phyloP scores from a whole-genome alignment of 2,113 vertebrate genomes.

The Macroglossus sobrinus region DNA sequence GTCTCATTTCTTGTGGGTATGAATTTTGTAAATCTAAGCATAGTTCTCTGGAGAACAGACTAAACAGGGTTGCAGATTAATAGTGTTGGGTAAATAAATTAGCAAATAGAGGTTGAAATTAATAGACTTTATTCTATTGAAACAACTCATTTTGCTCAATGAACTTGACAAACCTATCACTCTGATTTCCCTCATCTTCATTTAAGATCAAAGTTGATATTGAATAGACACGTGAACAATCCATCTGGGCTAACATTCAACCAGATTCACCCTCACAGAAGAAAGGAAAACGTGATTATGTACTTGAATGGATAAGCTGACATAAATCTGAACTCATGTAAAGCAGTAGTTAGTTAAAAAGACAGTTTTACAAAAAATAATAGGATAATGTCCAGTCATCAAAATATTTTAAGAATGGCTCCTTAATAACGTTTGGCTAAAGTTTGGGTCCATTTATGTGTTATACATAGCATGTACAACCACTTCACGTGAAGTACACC shows the following conservation, averaged over 20 bases:
- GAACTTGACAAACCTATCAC: neutral
- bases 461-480: neutral
- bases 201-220: neutral
- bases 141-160: neutral
- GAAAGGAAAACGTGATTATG: neutral
- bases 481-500: neutral
- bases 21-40: neutral
- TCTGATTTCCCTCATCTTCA: neutral
- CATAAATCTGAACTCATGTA: neutral
- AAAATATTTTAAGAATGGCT: neutral
- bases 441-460: neutral
- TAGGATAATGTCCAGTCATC: neutral
- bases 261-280: neutral
- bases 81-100: neutral
- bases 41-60: neutral
- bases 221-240: neutral
- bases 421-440: neutral
- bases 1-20: neutral
- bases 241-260: neutral
- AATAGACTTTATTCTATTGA: neutral
- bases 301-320: neutral
- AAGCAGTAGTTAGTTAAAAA: neutral
- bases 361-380: neutral
- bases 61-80: neutral
- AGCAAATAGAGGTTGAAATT: neutral